Conservation (phyloP, 2,797 vertebrate species). For the Channa striata region DNA sequence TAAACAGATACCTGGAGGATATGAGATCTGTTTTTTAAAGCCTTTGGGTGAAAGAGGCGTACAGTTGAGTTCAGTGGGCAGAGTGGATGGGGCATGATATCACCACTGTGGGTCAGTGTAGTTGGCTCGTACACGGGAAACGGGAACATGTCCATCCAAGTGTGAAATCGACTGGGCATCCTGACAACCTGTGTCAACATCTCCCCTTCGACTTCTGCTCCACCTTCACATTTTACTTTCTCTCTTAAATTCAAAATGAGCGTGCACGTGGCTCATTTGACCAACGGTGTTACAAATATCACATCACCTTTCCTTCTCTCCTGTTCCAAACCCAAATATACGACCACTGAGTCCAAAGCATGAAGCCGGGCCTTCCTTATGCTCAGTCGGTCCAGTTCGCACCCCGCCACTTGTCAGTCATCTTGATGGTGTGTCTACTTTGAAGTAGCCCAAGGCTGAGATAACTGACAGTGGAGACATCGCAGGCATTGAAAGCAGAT, state of each 20-base stretch:
- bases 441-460: conserved; percentile 14
- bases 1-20: not conserved
- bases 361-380: not conserved
- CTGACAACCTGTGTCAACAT: conserved; percentile 55
- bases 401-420: conserved; percentile 10
- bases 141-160: conserved; percentile 49
- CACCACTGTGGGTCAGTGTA: conserved; percentile 30
- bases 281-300: not conserved
- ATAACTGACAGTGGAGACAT: conserved; percentile 6
- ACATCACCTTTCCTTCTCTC: not conserved
- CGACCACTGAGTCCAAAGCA: conserved; percentile 20
- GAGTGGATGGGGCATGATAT: conserved; percentile 22
- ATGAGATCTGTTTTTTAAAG: not conserved
- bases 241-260: conserved; percentile 27
- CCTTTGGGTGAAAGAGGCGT: not conserved
- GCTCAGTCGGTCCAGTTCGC: conserved; percentile 14
- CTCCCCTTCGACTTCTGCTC: conserved; percentile 31
- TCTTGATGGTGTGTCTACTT: conserved; percentile 20
- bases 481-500: not conserved
- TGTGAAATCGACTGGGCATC: conserved; percentile 48
- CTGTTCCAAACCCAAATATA: not conserved
- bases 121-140: conserved; percentile 10
- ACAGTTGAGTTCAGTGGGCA: conserved; percentile 11
- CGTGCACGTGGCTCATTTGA: not conserved
- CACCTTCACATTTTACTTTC: conserved; percentile 20